Base-by-base conservation (phyloP, 1,140 invertebrate genomes). In the Telenomus remus region DNA sequence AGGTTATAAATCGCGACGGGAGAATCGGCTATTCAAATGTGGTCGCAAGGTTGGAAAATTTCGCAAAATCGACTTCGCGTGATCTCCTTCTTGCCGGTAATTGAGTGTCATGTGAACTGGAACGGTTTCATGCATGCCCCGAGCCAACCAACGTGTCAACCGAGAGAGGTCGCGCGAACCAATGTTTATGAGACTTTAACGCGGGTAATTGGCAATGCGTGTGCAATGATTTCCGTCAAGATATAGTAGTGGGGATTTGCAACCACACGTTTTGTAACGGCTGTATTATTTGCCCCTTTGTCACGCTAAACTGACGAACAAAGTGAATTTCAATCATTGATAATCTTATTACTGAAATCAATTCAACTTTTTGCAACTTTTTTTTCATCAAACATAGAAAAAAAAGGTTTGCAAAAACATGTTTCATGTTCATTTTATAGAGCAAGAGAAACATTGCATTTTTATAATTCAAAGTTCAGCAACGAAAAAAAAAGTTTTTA, bases 11-110 rank as follows among this genome's bases (percentile, higher is more conserved):
- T 65, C 61, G 60, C 55, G 55, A 65, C 60, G 42, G 49, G 16
- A 73, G 70, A 65, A 73, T 73, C 70, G 61, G 16, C 60, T 39
- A 73, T 73, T 65, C 70, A 73, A 60, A 60, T 60, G 47, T 60
- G 49, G 13, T 48, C 35, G 61, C 60, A 48, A 60, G 70, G 49
- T 44, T 73, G 61, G 5, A 44, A 65, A 72, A 72, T 64, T 72
- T 72, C 35, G 55, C 55, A 73, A 73, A 73, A 73, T 65, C 60
- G 37, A 65, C 54, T 48, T 34, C 33, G 48, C 54, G 46, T 53
- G 60, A 64, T 72, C 69, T 50, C 43, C 49, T 16, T 50, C 19
- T n/a, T n/a, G 70, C 1, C 61, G 19, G 68, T 73, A 73, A 73
- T 73, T 73, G 70, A 73, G 42, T 55, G 48, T 49, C 70, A 60